phyloP scores from a whole-genome alignment of 2,888 invertebrate genomes.

The Microplitis deprimator region DNA sequence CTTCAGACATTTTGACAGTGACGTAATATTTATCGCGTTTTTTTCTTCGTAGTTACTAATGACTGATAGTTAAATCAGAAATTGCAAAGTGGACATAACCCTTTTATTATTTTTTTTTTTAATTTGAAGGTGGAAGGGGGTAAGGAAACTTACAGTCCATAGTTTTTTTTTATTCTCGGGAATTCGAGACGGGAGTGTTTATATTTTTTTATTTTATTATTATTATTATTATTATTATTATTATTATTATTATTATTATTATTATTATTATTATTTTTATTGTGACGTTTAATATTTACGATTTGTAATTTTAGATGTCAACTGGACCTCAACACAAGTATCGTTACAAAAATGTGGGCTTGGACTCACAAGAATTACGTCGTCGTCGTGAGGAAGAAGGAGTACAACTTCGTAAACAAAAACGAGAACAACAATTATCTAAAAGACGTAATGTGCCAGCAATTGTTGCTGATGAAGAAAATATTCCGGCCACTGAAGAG shows the following conservation, averaged over 20 bases:
- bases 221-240: not conserved
- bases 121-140: not conserved
- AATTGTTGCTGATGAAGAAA: conserved; percentile 64
- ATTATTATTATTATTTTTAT: too few species aligned
- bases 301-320: conserved; percentile 78
- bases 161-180: too few species aligned
- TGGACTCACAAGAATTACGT: conserved; percentile 93
- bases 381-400: conserved; percentile 96
- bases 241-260: too few species aligned
- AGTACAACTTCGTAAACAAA: conserved; percentile 94
- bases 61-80: not conserved
- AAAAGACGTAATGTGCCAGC: conserved; percentile 88
- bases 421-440: conserved; percentile 93
- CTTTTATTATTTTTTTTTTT: not conserved
- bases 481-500: conserved; percentile 58
- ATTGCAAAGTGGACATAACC: conserved; percentile 27
- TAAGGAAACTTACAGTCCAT: too few species aligned
- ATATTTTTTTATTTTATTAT: not conserved
- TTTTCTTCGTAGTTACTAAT: not conserved
- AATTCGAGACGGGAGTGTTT: not conserved
- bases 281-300: not conserved
- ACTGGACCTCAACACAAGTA: conserved; percentile 84
- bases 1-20: not conserved
- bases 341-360: conserved; percentile 93
- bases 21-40: not conserved